A percentile compares a stretch with the other conserved stretches of the same genome.
Evolutionary conservation across 1,140 invertebrate species (phyloP).

Genomic region (Zaprionus inermis): DNA sequence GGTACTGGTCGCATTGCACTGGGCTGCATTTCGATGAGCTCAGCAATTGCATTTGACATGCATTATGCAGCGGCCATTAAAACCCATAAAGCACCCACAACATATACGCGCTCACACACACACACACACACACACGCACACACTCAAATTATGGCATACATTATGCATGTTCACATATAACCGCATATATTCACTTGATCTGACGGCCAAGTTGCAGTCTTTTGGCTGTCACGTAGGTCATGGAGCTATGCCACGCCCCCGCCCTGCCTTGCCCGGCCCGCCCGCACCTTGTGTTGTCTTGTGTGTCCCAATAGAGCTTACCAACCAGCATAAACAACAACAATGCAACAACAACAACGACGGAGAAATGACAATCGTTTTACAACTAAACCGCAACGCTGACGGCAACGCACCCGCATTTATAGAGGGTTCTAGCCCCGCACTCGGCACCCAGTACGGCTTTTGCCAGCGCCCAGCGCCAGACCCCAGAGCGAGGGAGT

Average conservation of each 20-base stretch:
- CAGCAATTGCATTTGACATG: constrained; percentile 52
- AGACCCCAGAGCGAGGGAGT: constrained; percentile 32
- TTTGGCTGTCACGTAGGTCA: constrained; percentile 72
- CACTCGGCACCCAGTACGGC: background rate
- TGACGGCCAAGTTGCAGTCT: constrained; percentile 55
- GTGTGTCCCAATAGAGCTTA: constrained; percentile 53
- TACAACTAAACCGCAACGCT: constrained; percentile 62
- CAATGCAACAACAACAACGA: constrained; percentile 4
- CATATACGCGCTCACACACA: constrained; percentile 7
- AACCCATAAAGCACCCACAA: constrained; percentile 58
- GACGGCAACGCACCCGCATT: constrained; percentile 40
- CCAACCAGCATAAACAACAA: constrained; percentile 53
- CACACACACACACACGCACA: constrained; percentile 18
- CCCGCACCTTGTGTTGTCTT: constrained; percentile 13
- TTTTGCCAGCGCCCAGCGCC: background rate
- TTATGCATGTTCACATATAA: constrained; percentile 25
- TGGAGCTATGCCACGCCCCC: constrained; percentile 22
- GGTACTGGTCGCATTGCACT: constrained; percentile 10
- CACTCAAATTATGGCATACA: background rate
- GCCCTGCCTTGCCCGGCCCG: background rate
- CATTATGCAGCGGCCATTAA: constrained; percentile 66
- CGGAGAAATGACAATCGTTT: constrained; percentile 64
- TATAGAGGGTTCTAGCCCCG: constrained; percentile 7
- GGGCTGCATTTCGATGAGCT: constrained; percentile 48
- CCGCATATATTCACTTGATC: constrained; percentile 56